Percentiles rank a stretch among this genome's conserved stretches.
phyloP scores from a whole-genome alignment of 2,888 invertebrate species.

The Eilema depressum region DNA sequence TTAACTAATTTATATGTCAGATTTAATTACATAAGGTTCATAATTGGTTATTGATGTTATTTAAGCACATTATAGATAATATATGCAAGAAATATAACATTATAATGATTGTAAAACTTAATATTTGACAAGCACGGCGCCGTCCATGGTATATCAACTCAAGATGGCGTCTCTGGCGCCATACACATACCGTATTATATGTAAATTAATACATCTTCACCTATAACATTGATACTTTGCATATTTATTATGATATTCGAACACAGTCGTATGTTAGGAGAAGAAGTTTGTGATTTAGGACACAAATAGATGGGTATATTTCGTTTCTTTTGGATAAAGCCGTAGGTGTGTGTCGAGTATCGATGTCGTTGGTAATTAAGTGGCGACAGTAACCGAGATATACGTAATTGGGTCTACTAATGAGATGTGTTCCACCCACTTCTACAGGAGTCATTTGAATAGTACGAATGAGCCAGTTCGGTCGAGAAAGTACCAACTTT shows the following conservation, averaged over 20 bases:
- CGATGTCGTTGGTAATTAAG: neutral
- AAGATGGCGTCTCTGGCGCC: slow-evolving; percentile 14
- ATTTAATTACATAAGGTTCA: neutral
- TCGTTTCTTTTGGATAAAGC: neutral
- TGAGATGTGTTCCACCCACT: neutral
- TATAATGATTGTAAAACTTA: neutral
- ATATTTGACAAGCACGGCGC: slow-evolving; percentile 6
- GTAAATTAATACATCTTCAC: slow-evolving; percentile 20
- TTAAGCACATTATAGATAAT: neutral
- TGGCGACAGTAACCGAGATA: neutral
- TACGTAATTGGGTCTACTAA: slow-evolving; percentile 1
- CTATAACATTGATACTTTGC: slow-evolving; percentile 14
- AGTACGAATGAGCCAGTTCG: neutral
- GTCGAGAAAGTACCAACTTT: neutral
- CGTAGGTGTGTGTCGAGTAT: slow-evolving; percentile 7
- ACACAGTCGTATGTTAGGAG: neutral
- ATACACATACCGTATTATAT: slow-evolving; percentile 7
- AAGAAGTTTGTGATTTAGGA: slow-evolving; percentile 17
- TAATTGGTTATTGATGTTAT: neutral
- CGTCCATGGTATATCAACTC: neutral
- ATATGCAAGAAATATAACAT: neutral
- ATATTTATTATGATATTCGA: slow-evolving; percentile 17
- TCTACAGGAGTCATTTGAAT: slow-evolving; percentile 1
- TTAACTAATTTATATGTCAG: too few species aligned
- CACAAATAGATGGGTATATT: neutral